phyloP scores from a whole-genome alignment of 2,888 invertebrate genomes.

The Seira musarum region DNA sequence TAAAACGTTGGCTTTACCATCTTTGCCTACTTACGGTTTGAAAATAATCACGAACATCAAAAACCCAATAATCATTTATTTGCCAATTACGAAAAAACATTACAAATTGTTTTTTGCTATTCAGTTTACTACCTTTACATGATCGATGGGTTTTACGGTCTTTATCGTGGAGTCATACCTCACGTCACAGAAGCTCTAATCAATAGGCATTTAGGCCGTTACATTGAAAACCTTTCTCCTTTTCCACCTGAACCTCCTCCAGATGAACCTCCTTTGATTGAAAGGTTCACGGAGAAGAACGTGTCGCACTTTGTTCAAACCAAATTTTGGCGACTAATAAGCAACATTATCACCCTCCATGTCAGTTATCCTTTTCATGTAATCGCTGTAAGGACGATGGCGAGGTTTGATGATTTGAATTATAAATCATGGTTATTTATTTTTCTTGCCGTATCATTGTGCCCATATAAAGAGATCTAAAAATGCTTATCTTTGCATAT shows the following conservation, averaged over 20 bases:
- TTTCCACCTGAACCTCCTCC: constrained; percentile 3
- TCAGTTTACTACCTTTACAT: constrained; percentile 83
- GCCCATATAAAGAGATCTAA: neutral
- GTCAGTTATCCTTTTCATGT: constrained; percentile 95
- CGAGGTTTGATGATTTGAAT: no score
- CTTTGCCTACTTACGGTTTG: constrained; percentile 89
- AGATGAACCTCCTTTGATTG: constrained; percentile 19
- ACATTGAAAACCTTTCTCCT: constrained; percentile 73
- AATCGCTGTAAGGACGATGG: constrained; percentile 93
- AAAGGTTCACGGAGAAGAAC: constrained; percentile 30
- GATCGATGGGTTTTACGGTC: constrained; percentile 88
- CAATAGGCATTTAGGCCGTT: constrained; percentile 79
- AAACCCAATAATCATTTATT: no score
- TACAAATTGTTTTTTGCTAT: neutral
- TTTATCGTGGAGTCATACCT: constrained; percentile 88
- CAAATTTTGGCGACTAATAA: constrained; percentile 53
- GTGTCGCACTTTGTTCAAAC: constrained; percentile 39
- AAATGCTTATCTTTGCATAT: neutral
- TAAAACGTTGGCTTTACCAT: constrained; percentile 82
- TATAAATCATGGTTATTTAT: constrained; percentile 87
- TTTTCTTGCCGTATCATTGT: neutral
- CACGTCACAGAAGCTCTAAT: constrained; percentile 81
- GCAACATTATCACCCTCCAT: constrained; percentile 75
- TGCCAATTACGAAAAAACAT: neutral
- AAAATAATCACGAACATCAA: constrained; percentile 23